Base-by-base conservation (phyloP, 2,888 invertebrate species). In the Xestoiulus laeticollis region DNA sequence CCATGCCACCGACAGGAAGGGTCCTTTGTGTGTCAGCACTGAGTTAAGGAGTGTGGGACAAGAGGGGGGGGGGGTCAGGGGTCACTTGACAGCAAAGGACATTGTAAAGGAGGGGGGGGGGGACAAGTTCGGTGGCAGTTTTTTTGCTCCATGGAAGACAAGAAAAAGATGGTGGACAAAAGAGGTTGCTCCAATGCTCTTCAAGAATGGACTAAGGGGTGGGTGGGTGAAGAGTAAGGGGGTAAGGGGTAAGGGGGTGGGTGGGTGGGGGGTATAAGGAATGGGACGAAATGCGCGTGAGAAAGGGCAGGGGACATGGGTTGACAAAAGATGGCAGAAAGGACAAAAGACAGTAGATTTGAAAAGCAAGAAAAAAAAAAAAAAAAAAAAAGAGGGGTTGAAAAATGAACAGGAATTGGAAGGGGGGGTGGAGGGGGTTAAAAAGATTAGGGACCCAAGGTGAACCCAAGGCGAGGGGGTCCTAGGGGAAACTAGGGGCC, bases 271-370 rank as follows among this genome's bases (percentile, higher is more conserved):
- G 26, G 5, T 8, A 68, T 26, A 68, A 68, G 26, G 68, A 26
- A 10, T 22, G 22, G 68, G 68, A 59, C 53, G 6, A 26, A 68
- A 22, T 26, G 59, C 16, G 78, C 30, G 78, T 78, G 78, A 78
- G 78, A 78, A 78, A 59, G 22, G 78, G 16, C 2, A 30, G 14
- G 78, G 12, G 22, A 78, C 78, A 26, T 68, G 8, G 8, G 78
- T 78, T 26, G 78, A 78, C 78, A 78, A 78, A 78, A 78, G 78
- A 78, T 78, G 78, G 78, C 78, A 78, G 16, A 26, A 1, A n/a
- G 78, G 30, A 78, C 78, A 78, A 78, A 78, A n/a, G 78, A 78
- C 78, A 78, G 68, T 68, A 68, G 78, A 38, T 78, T n/a, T n/a
- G 78, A 78, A 78, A 78, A 22, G 78, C 78, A 14, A 78, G 12